Evolutionary conservation across 2,797 vertebrate species (phyloP), one percentile per base, ranked within the genome.

Genomic region (Danio choprae): DNA sequence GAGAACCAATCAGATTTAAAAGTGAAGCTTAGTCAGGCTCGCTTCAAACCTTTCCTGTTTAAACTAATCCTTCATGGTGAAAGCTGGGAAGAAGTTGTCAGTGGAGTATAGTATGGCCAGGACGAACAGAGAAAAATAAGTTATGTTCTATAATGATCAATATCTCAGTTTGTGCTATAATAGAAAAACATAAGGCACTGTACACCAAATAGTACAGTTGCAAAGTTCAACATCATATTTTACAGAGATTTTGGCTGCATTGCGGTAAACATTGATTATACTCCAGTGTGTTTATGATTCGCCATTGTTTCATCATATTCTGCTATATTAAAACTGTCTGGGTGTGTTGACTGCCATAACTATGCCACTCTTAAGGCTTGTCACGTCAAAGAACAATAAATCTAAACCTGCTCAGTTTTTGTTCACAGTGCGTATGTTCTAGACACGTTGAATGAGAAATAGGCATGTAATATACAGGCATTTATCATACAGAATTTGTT

Each of bases 11-110:
- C 90, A 87, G 72, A 79, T 83, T 46, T 62, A 20, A 16, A 40
- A 48, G 46, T 55, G 16, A 77, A 68, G 22, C 38, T 15, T 73
- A 58, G 68, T 16, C 55, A 71, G 40, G 84, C 68, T 78, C 77
- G 75, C 80, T 81, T 84, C 84, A 83, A 70, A 88, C 87, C 81
- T 85, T 76, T 79, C 84, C 89, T 90, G 91, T 91, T 90, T 89
- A 92, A 90, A 91, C 89, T 90, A 93, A 93, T 93, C 78, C 90
- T 11, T 48, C 7, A 46, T 84, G 74, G 86, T 88, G 12, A 91
- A 92, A 93, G 87, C 89, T 89, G 84, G 90, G 92, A 89, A 87
- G 83, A 87, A 90, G 86, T 90, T 87, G 89, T 85, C 89, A 90
- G 81, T 85, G 87, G 83, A 81, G 84, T 29, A 1, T 89, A 46